Base-by-base conservation (phyloP, 1,140 invertebrate species). In the Bombus consobrinus region DNA sequence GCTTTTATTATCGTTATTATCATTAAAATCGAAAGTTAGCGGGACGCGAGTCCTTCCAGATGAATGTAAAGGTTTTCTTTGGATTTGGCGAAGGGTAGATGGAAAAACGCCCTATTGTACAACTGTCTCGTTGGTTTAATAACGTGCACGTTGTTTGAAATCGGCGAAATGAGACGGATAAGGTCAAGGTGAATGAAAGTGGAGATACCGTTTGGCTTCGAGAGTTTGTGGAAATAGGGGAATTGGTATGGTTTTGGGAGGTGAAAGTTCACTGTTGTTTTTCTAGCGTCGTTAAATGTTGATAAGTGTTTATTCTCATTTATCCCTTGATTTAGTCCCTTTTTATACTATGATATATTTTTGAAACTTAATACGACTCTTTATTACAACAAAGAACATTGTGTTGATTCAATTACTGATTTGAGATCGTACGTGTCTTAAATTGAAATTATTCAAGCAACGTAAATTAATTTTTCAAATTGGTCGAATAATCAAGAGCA, bases 1-100 rank as follows among this genome's bases (percentile, higher is more conserved):
- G 72, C 74, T 87, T 88, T 88, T 80, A 88, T 90, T 86, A 91
- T 90, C 41, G 87, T 90, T 84, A 81, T 81, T 84, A 85, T 88
- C 32, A 82, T 87, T 88, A 86, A 89, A 86, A 88, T 92, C 69
- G 75, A 64, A 71, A 71, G 68, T 41, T 79, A 18, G 53, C 37
- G 34, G 8, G 22, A 41, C 69, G 53, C 22, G 66, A 47, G 8
- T n/a, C 43, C 64, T 47, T 41, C 39, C 12, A 9, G 71, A n/a
- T 12, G 72, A 71, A 37, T 34, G 53, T 18, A 28, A 62, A 59
- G 82, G 18, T 79, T 59, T 71, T 43, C n/a, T 13, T 57, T 32
- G 47, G 47, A 53, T 18, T 3, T 25, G 39, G 13, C 18, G 64
- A 25, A 34, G 53, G 66, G n/a, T n/a, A 32, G 18, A 72, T 59